Base-by-base conservation (phyloP, 2,113 vertebrate genomes). In the Microtus pennsylvanicus region DNA sequence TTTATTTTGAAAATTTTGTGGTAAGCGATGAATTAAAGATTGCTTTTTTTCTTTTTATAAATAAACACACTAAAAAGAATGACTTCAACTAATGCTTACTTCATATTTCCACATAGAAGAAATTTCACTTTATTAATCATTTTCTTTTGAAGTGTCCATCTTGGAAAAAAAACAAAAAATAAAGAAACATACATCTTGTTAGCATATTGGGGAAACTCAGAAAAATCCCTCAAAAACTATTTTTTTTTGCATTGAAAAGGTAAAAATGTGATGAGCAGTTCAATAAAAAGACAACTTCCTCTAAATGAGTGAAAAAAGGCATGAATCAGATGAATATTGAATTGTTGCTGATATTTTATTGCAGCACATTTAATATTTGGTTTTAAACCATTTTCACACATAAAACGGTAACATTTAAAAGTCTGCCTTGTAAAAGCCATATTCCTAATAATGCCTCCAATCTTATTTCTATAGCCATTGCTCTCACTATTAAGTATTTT, bases 351-450 rank as follows among this genome's bases (percentile, higher is more conserved):
- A 83, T 69, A 92, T 90, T 87, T 89, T 76, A 87, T 35, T 81
- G 14, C 45, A 58, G 12, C 9, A 28, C 55, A 80, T 82, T 76
- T 63, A 87, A 30, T 42, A 26, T 42, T 19, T 67, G 8, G 89
- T 78, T 95, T 96, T 83, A 80, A 91, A 24, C 81, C 6, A 42
- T 87, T 95, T 4, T 95, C 58, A 91, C 45, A 76, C 0, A 61
- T 21, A 19, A 92, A 7, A 55, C 87, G 38, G 70, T 22, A 85
- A 87, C 69, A 52, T 91, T 93, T 87, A 22, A 78, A 78, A 87
- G 4, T 85, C 1, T 90, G 5, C 70, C 38, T 3, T 93, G 21
- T 69, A 47, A 82, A 81, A 86, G 35, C 0, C 1, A 26, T n/a
- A 80, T 70, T 89, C 21, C 0, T 35, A 17, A 88, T 81, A 74